phyloP scores from a whole-genome alignment of 2,797 vertebrate species.

The Catamblyrhynchus diadema region DNA sequence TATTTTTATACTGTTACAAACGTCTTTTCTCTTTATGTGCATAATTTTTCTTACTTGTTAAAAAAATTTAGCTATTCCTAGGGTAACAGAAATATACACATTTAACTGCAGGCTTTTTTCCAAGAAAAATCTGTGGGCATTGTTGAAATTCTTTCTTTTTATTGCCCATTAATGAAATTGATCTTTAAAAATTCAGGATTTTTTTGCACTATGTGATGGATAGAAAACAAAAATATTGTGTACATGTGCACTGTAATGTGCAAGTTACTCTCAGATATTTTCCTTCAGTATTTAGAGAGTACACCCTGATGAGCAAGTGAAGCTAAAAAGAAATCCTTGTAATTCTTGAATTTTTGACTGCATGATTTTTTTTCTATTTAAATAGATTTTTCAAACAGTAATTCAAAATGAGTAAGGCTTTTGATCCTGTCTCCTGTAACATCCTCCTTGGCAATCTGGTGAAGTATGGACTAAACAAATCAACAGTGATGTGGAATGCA shows the following conservation, averaged over 20 bases:
- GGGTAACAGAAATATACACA: not conserved
- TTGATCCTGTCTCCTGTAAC: not conserved
- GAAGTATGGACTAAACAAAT: not conserved
- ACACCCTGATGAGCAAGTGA: not conserved
- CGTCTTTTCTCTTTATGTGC: not conserved
- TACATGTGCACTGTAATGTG: not conserved
- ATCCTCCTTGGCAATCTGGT: not conserved
- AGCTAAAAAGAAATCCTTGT: not conserved
- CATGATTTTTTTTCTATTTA: not conserved
- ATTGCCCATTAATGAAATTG: not conserved
- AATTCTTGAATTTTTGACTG: not conserved
- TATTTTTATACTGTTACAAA: not conserved
- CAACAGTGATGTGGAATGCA: not conserved
- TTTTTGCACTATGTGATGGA: not conserved
- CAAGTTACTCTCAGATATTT: not conserved
- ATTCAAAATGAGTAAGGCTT: not conserved
- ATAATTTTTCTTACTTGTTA: not conserved
- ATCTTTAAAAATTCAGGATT: not conserved
- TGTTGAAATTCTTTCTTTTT: not conserved
- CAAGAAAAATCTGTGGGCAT: not conserved
- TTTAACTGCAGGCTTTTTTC: not conserved
- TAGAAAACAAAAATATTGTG: not conserved
- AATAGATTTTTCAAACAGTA: not conserved
- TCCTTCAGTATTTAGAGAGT: not conserved
- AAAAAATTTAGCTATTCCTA: not conserved